These are phyloP conservation scores for Drosophila kikkawai DNA, from an alignment of 1,140 invertebrate genomes.

Conservation along the genomic window DNA sequence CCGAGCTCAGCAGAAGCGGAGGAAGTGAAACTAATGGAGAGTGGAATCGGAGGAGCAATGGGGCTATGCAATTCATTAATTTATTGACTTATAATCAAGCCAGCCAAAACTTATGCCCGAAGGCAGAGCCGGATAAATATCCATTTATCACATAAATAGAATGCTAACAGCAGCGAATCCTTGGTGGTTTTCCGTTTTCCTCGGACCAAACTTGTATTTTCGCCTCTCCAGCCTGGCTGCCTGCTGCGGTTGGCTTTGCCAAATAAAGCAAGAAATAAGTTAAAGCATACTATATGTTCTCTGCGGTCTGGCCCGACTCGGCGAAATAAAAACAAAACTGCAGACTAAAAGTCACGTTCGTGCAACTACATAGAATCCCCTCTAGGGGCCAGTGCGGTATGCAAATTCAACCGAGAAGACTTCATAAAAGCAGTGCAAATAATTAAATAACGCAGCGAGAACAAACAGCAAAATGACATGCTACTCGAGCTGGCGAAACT, in stretches of 20 bases:
- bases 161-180: conserved; percentile 36
- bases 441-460: conserved; percentile 63
- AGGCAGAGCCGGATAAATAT: conserved; percentile 57
- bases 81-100: conserved; percentile 78
- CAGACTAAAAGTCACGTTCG: conserved; percentile 44
- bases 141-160: conserved; percentile 61
- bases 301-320: conserved; percentile 44
- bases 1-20: conserved; percentile 32
- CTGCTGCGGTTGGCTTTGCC: conserved; percentile 42
- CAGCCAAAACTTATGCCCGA: conserved; percentile 52
- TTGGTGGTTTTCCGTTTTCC: conserved; percentile 31
- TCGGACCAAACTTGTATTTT: conserved; percentile 40
- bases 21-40: conserved; percentile 32
- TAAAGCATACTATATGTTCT: conserved; percentile 48
- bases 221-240: conserved; percentile 35
- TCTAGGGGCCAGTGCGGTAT: conserved; percentile 31
- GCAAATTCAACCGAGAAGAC: conserved; percentile 59
- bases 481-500: conserved; percentile 61
- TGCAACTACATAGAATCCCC: conserved; percentile 8
- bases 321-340: conserved; percentile 42
- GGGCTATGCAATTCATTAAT: conserved; percentile 72
- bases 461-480: conserved; percentile 60
- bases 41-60: conserved; percentile 9
- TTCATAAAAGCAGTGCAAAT: conserved; percentile 63
- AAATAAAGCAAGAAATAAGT: conserved; percentile 62